Percentiles rank a stretch among this genome's conserved stretches.
These are phyloP conservation scores for Digitonthophagus gazella DNA, from an alignment of 2,888 invertebrate species.

Conservation along the genomic window DNA sequence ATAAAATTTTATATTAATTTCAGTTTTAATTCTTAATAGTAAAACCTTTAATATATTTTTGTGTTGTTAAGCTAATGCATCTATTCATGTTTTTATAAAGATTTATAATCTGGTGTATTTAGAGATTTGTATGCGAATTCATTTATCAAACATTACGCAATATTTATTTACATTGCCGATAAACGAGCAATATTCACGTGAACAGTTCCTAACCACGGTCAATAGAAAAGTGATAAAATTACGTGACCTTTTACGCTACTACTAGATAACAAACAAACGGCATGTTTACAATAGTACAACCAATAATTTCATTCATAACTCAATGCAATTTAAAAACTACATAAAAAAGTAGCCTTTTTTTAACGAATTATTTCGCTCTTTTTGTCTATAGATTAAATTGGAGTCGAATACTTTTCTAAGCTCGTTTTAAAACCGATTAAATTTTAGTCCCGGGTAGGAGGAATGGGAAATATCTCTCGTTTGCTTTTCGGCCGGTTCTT, in stretches of 20 bases:
- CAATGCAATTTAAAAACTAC: no score
- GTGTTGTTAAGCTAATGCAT: no score
- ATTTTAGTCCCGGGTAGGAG: neutral
- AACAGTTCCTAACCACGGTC: neutral
- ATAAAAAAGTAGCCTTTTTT: no score
- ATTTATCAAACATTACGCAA: neutral
- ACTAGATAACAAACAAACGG: neutral
- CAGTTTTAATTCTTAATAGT: no score
- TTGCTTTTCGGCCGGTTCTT: slow-evolving; percentile 25
- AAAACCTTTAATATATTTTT: no score
- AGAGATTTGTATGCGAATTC: no score
- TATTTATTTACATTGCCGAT: neutral
- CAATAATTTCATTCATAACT: neutral
- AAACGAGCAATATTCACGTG: neutral
- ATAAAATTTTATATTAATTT: no score
- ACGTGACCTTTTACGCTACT: neutral
- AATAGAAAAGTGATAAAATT: neutral
- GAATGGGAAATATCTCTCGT: neutral
- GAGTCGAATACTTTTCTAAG: no score
- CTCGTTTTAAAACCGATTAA: neutral
- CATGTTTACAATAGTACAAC: neutral
- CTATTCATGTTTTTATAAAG: no score
- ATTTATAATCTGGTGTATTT: no score
- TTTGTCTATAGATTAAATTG: neutral
- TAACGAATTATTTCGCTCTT: no score